Evolutionary conservation across 2,888 invertebrate species (phyloP).

Genomic region (Lutraria lutraria): DNA sequence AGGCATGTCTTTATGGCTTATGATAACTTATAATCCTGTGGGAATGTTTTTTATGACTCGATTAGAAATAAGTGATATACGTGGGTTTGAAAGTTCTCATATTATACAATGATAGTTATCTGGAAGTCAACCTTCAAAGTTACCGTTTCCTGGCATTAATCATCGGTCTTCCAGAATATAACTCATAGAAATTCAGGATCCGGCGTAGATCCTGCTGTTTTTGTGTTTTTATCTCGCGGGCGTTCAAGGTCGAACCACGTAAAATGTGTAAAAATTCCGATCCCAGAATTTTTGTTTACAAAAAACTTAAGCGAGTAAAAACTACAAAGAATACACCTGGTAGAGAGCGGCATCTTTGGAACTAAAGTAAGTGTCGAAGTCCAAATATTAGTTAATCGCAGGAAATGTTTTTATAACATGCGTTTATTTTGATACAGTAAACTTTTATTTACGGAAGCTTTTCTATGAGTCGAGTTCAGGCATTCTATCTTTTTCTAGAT

Average conservation of each 20-base stretch:
- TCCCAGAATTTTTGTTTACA: neutral
- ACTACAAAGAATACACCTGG: neutral
- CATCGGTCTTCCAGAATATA: neutral
- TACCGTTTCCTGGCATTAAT: slow-evolving; percentile 3
- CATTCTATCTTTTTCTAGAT: neutral
- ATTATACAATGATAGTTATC: neutral
- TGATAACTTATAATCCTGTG: neutral
- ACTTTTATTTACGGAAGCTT: neutral
- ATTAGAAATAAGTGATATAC: neutral
- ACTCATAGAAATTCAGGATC: neutral
- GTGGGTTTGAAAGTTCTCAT: neutral
- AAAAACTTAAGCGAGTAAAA: neutral
- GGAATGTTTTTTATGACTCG: neutral
- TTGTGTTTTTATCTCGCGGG: neutral
- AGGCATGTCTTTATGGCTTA: slow-evolving; percentile 8
- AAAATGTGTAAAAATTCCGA: neutral
- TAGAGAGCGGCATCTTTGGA: neutral
- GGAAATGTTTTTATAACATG: slow-evolving; percentile 3
- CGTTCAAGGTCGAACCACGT: neutral
- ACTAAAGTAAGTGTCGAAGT: neutral
- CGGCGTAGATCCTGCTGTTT: neutral
- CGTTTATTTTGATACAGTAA: neutral
- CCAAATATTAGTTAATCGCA: slow-evolving; percentile 19
- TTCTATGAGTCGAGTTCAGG: neutral
- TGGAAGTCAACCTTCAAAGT: neutral